Evolutionary conservation across 1,140 invertebrate species (phyloP), one percentile per base, ranked within the genome.

Genomic region (Pissodes strobi): DNA sequence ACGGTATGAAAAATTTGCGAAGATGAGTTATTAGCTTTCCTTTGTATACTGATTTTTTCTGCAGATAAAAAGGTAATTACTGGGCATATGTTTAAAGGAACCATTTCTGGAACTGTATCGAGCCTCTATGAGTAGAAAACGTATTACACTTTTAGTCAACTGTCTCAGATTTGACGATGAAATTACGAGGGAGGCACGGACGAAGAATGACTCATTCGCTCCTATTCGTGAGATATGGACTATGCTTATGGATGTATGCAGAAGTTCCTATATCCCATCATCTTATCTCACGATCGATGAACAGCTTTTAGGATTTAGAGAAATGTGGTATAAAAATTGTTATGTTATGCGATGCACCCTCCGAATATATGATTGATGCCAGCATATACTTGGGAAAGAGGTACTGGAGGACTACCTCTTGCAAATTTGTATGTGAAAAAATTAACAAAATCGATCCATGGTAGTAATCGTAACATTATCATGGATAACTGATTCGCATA

Each of bases 61-160:
- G 72, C 67, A 49, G 71, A 49, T 5, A 41, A 63, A 74, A 73
- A 68, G 64, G 69, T 62, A 70, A 74, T 43, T 71, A 73, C 61
- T 49, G 67, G 69, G 19, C 46, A 63, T 45, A 65, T 73, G 65
- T 75, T 74, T 67, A 66, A 72, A 39, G 22, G 56, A 18, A 55
- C 57, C 39, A 52, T 66, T 19, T 72, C 67, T 52, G 72, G 72
- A 21, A 30, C 39, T 63, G 18, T 77, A 73, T 62, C 52, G 63
- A 25, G 61, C 71, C 25, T 69, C 53, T n/a, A 79, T 79, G 76
- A 70, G 64, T 22, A 27, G 61, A 39, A 64, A 69, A 21, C 62
- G 79, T 61, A 80, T 79, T 61, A 57, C 70, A 52, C 78, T 79
- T 71, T n/a, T n/a, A n/a, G n/a, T n/a, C n/a, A n/a, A n/a, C n/a